Evolutionary conservation across 2,113 vertebrate species (phyloP).

Genomic region (Ageneiosus marmoratus): DNA sequence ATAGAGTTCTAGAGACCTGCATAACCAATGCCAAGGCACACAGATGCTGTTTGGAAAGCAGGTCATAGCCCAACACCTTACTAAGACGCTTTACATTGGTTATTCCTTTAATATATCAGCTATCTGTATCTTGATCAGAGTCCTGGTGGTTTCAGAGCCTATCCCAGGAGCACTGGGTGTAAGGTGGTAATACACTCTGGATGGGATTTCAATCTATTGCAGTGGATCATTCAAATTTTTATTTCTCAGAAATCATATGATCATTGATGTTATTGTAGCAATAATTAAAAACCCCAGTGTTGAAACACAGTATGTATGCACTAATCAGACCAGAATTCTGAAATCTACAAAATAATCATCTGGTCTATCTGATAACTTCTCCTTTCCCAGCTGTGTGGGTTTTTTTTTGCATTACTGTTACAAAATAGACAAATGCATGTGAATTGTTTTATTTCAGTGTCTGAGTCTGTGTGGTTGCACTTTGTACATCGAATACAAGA

Average conservation of each 20-base stretch:
- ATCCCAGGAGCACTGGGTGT: background rate
- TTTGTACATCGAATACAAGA: background rate
- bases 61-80: too few species aligned
- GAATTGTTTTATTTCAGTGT: background rate
- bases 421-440: background rate
- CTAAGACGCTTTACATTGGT: too few species aligned
- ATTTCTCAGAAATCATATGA: background rate
- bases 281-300: background rate
- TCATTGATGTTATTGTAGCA: background rate
- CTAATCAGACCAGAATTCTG: background rate
- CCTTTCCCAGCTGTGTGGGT: background rate
- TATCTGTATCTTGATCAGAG: background rate
- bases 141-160: background rate
- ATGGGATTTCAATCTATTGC: background rate
- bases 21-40: too few species aligned
- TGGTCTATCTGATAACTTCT: background rate
- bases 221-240: background rate
- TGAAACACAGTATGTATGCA: background rate
- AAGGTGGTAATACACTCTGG: background rate
- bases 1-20: too few species aligned
- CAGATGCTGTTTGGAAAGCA: too few species aligned
- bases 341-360: background rate
- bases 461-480: background rate
- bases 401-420: slow-evolving; percentile 3
- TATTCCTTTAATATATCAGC: too few species aligned